Evolutionary conservation across 2,888 invertebrate genomes (phyloP).

Genomic region (Bhutanitis thaidina): DNA sequence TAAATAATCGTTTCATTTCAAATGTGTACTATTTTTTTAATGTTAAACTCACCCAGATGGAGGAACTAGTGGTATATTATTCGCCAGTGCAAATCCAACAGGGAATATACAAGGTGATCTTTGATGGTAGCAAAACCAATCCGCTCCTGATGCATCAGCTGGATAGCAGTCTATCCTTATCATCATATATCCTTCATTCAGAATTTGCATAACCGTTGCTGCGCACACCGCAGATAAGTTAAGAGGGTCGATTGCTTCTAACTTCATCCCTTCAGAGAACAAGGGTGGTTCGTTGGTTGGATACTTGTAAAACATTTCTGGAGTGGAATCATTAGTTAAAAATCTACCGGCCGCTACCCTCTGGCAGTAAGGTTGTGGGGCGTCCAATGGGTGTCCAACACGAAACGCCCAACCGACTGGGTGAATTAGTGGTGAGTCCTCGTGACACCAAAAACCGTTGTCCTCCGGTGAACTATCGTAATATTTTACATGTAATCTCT

Average conservation of each 20-base stretch:
- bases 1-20: no score
- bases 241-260: constrained; percentile 98
- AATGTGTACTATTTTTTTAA: no score
- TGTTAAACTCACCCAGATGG: constrained; percentile 81
- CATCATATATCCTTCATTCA: constrained; percentile 96
- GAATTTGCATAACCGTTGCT: constrained; percentile 96
- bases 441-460: constrained; percentile 97
- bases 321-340: constrained; percentile 88
- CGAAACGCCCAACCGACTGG: constrained; percentile 97
- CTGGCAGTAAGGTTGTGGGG: constrained; percentile 88
- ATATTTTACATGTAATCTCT: constrained; percentile 94
- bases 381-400: constrained; percentile 93
- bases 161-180: constrained; percentile 96
- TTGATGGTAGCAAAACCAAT: constrained; percentile 98
- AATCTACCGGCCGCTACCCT: constrained; percentile 85
- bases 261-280: constrained; percentile 93
- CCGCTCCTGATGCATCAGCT: constrained; percentile 89
- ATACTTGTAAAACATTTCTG: constrained; percentile 87
- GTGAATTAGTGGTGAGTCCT: constrained; percentile 95
- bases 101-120: constrained; percentile 97
- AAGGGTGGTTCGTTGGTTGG: constrained; percentile 74
- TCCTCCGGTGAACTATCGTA: constrained; percentile 89
- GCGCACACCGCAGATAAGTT: constrained; percentile 97
- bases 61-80: constrained; percentile 91
- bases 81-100: constrained; percentile 93